These are phyloP conservation scores for Crotalus helleri DNA, from an alignment of 2,113 vertebrate genomes.

Conservation along the genomic window DNA sequence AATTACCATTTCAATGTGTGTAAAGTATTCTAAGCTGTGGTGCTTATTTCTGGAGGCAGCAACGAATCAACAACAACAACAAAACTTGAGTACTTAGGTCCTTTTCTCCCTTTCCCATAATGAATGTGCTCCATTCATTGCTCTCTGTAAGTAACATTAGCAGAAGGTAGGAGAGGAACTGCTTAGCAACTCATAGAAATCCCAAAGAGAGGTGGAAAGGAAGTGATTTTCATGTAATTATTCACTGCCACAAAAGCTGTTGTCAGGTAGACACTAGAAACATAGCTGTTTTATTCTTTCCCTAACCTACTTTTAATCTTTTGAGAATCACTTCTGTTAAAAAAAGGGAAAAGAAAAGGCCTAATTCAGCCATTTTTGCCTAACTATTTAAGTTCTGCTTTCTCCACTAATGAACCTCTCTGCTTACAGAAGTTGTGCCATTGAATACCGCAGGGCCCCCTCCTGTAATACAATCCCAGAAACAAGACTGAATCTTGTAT, in stretches of 20 bases:
- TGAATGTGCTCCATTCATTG: constrained; percentile 68
- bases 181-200: constrained; percentile 77
- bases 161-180: constrained; percentile 58
- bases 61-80: constrained; percentile 55
- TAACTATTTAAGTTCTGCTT: constrained; percentile 66
- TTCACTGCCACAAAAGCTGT: constrained; percentile 75
- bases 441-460: background rate
- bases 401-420: constrained; percentile 53
- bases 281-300: constrained; percentile 76
- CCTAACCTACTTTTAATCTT: constrained; percentile 78
- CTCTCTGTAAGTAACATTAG: constrained; percentile 68
- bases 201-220: constrained; percentile 74
- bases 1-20: constrained; percentile 74
- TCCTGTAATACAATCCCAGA: constrained; percentile 44
- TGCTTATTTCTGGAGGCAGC: constrained; percentile 51
- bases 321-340: constrained; percentile 65
- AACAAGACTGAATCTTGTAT: constrained; percentile 40
- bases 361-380: constrained; percentile 74
- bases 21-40: constrained; percentile 54
- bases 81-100: constrained; percentile 53
- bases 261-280: constrained; percentile 81
- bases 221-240: constrained; percentile 81
- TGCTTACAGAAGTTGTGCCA: constrained; percentile 57
- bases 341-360: constrained; percentile 62
- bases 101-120: constrained; percentile 47